Percentiles rank a stretch among this genome's conserved stretches.
phyloP scores from a whole-genome alignment of 1,140 invertebrate species.

The Eueides isabella region DNA sequence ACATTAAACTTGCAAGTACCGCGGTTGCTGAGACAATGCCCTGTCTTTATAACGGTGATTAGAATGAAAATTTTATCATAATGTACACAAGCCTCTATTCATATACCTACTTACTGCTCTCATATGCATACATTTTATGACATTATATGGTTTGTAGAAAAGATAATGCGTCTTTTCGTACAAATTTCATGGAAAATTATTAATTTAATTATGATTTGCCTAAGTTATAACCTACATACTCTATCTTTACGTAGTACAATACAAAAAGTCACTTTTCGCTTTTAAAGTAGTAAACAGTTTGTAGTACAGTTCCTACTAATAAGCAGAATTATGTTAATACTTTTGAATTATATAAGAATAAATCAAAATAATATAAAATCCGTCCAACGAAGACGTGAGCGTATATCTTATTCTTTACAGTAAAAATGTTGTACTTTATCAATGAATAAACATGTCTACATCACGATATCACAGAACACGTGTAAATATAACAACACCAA shows the following conservation, averaged over 20 bases:
- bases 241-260: too few species aligned
- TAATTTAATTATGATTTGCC: neutral
- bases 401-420: too few species aligned
- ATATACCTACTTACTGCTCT: neutral
- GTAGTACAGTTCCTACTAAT: neutral
- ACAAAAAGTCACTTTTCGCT: too few species aligned
- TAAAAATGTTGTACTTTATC: too few species aligned
- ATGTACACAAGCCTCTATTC: constrained; percentile 22
- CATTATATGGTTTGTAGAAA: neutral
- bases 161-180: neutral
- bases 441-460: too few species aligned
- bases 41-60: neutral
- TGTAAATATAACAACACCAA: too few species aligned
- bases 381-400: too few species aligned
- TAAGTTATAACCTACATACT: too few species aligned
- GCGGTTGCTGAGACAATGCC: constrained; percentile 1
- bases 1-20: neutral
- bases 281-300: too few species aligned
- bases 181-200: neutral
- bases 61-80: constrained; percentile 24
- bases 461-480: too few species aligned
- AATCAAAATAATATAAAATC: neutral
- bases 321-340: too few species aligned
- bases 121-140: neutral
- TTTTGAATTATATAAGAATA: too few species aligned